Conservation (phyloP, 1,140 invertebrate species). For the Oppia nitens region DNA sequence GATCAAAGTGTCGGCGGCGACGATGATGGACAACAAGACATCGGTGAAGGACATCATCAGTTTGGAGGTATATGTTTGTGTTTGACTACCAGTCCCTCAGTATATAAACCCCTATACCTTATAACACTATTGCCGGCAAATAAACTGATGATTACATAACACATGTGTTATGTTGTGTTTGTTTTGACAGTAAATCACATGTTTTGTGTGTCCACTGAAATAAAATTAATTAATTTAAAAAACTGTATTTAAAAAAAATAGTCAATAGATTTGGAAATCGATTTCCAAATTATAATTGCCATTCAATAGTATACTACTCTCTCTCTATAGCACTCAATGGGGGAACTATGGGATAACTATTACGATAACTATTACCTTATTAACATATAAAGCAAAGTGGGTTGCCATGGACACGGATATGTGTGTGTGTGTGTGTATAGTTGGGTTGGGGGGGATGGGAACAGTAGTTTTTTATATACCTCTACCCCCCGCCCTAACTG, state of each 20-base stretch:
- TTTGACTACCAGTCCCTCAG: neutral
- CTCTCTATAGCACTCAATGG: neutral
- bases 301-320: neutral
- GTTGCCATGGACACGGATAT: neutral
- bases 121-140: too few species aligned
- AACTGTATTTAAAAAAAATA: too few species aligned
- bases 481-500: too few species aligned
- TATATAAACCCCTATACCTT: too few species aligned
- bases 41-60: neutral
- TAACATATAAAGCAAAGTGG: neutral
- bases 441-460: too few species aligned
- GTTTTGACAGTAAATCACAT: neutral
- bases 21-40: too few species aligned
- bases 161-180: neutral
- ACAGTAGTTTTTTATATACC: too few species aligned
- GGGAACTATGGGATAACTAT: slow-evolving; percentile 11
- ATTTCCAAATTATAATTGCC: neutral
- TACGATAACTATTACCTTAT: slow-evolving; percentile 12
- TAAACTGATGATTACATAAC: neutral
- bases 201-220: too few species aligned
- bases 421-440: too few species aligned
- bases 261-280: too few species aligned
- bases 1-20: neutral
- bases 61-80: neutral
- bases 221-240: too few species aligned